Conservation (phyloP, 1,140 invertebrate genomes). For the Eriosoma lanigerum region DNA sequence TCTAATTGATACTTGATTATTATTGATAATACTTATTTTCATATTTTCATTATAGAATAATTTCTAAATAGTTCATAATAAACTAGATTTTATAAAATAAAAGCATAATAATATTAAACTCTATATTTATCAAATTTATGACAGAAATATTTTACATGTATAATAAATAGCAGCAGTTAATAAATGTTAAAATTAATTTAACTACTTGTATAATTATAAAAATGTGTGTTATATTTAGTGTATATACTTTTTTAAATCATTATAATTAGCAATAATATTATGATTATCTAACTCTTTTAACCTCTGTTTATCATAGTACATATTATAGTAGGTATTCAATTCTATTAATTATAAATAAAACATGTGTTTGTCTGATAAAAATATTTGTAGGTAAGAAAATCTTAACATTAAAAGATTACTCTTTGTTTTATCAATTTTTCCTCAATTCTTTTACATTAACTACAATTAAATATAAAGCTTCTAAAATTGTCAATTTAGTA, state of each 20-base stretch:
- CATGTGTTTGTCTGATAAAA: constrained; percentile 28
- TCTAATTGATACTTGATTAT: too few relatives aligned
- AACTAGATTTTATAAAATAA: too few relatives aligned
- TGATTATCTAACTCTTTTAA: constrained; percentile 31
- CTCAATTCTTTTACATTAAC: neutral
- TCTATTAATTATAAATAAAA: constrained; percentile 32
- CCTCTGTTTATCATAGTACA: constrained; percentile 10
- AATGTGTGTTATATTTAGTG: too few relatives aligned
- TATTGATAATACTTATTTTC: too few relatives aligned
- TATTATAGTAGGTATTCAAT: neutral
- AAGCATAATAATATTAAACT: too few relatives aligned
- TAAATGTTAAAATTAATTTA: too few relatives aligned
- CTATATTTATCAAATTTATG: constrained; percentile 4
- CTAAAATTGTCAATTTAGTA: neutral
- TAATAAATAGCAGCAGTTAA: neutral
- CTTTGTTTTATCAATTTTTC: neutral
- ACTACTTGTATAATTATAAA: too few relatives aligned
- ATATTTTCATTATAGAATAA: too few relatives aligned
- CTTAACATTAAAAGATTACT: neutral
- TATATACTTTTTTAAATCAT: too few relatives aligned
- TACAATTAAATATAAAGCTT: neutral
- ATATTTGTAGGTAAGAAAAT: neutral
- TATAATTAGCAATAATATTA: neutral
- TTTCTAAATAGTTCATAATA: too few relatives aligned
- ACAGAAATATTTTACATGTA: neutral